Percentiles rank a stretch among this genome's conserved stretches.
Conservation (phyloP, 64 coral and sea anemone species). For the Cladopsammia gracilis region DNA sequence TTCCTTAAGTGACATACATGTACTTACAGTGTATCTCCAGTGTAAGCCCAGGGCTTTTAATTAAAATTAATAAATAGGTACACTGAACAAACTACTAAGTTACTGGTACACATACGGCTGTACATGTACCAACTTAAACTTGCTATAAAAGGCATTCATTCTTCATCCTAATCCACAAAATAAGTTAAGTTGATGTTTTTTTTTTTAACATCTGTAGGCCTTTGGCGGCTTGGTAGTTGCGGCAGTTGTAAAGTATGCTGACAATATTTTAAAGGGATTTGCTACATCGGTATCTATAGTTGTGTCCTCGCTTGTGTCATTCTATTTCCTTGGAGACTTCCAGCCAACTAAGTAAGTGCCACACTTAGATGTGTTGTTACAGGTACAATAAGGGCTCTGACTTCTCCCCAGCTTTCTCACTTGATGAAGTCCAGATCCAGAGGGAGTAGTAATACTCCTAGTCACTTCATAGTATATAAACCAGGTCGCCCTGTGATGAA, state of each 20-base stretch:
- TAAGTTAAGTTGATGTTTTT: not conserved
- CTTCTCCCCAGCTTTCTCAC: not conserved
- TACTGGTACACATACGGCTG: too few relatives aligned
- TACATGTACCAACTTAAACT: too few relatives aligned
- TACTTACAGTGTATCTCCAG: too few relatives aligned
- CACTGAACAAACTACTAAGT: too few relatives aligned
- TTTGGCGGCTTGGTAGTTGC: constrained; percentile 96
- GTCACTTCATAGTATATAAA: too few relatives aligned
- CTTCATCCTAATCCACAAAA: too few relatives aligned
- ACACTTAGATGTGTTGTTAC: not conserved
- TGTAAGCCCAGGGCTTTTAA: too few relatives aligned
- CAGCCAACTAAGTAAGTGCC: constrained; percentile 77
- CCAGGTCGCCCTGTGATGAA: too few relatives aligned
- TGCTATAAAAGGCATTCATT: too few relatives aligned
- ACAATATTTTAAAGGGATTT: constrained; percentile 99
- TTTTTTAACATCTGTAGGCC: constrained; percentile 58
- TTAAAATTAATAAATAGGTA: too few relatives aligned
- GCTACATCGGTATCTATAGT: constrained; percentile 96
- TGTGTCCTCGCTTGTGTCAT: constrained; percentile 92
- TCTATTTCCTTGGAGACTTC: constrained; percentile 92
- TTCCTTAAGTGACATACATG: too few relatives aligned
- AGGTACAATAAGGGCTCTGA: not conserved
- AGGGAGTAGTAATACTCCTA: too few relatives aligned
- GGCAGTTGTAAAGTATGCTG: constrained; percentile 99
- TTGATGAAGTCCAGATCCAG: not conserved